Percentiles rank a stretch among this genome's conserved stretches.
These are phyloP conservation scores for Centruroides vittatus DNA, from an alignment of 1,140 invertebrate species.

Conservation along the genomic window DNA sequence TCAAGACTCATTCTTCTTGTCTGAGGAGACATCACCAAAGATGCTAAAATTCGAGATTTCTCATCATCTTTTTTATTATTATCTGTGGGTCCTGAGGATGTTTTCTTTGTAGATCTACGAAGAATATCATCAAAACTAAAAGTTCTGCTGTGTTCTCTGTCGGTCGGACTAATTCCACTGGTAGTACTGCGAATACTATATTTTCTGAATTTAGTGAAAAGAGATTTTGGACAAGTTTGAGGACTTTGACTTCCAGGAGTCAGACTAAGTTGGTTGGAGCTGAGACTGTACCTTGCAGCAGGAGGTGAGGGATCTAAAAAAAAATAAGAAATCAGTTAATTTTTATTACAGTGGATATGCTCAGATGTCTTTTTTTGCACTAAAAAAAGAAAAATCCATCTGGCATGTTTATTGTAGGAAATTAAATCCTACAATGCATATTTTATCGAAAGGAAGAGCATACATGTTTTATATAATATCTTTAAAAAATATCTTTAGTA, in stretches of 20 bases:
- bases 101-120: constrained; percentile 27
- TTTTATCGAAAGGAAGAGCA: no score
- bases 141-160: constrained; percentile 35
- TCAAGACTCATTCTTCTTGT: constrained; percentile 28
- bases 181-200: constrained; percentile 4
- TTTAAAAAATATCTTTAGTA: no score
- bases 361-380: no score
- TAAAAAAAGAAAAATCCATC: no score
- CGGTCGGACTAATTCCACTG: constrained; percentile 6
- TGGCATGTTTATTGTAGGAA: no score
- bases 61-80: constrained; percentile 45
- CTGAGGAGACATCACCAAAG: constrained; percentile 38
- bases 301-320: constrained; percentile 16
- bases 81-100: background rate
- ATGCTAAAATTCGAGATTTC: constrained; percentile 42
- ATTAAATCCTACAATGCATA: no score
- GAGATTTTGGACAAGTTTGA: constrained; percentile 6
- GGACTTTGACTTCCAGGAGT: constrained; percentile 15
- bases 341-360: no score
- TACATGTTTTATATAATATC: no score
- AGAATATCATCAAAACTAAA: constrained; percentile 69
- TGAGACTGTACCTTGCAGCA: constrained; percentile 15
- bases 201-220: constrained; percentile 7
- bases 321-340: background rate
- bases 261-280: constrained; percentile 11